Base-by-base conservation (phyloP, 2,113 vertebrate species). In the Hippoglossus stenolepis region DNA sequence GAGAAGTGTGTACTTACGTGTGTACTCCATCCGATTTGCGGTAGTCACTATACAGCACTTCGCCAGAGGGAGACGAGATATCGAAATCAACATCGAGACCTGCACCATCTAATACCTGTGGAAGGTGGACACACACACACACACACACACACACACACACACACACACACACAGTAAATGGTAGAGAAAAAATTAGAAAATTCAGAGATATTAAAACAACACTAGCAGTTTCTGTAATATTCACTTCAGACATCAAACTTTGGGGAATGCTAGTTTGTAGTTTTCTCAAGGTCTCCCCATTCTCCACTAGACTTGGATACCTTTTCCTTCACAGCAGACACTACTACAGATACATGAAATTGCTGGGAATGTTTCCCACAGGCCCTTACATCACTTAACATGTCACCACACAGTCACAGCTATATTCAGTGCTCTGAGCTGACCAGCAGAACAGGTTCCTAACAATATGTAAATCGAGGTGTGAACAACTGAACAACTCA, bases 21-120 rank as follows among this genome's bases (percentile, higher is more conserved):
- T 99, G 98, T 79, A 99, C 96, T 31, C 97, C 97, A 63, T 99
- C 97, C 62, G 97, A 97, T 93, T 98, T 98, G 84, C 93, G 96
- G 77, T 96, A 94, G 91, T 99, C 97, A 74, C 93, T 97, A 90
- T 95, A 94, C 49, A 99, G 86, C 23, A 96, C 81, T 73, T 96
- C 94, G 53, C 96, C 97, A 54, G 94, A 91, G 13, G 97, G 97
- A 77, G 97, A 96, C 24, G 93, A 83, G 17, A 99, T 94, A 68
- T 93, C 86, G 91, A 99, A 99, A 90, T 99, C 97, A 78, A 99
- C 93, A 89, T 99, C 97, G 72, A 99, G 94, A 86, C 96, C 96
- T 31, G 96, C 96, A 75, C 97, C 98, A 82, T 99, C 98, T 24
- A 99, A 93, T 87, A 99, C 97, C 97, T 99, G 87, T 15, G 10